Evolutionary conservation across 2,888 invertebrate genomes (phyloP), one percentile per base, ranked within the genome.

Genomic region (Adela reaumurella): DNA sequence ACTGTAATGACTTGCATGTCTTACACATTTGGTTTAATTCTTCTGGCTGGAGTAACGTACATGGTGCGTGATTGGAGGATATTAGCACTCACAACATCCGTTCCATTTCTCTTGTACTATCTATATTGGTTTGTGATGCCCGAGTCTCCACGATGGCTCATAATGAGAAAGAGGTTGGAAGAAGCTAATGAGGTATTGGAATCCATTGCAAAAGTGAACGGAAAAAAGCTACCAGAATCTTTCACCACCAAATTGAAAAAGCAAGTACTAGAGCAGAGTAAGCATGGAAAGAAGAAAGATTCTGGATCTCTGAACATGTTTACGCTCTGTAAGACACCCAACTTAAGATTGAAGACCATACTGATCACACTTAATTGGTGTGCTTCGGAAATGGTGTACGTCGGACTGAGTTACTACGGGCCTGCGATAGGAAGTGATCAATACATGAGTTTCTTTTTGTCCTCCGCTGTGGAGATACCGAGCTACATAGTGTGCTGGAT

Each of bases 1-100:
- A 94, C 94, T 0, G 91, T 95, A 5, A 87, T 95, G 87, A 94
- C 94, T 0, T 94, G 94, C 59, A 84, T 93, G 49, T 94, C 94
- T 67, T 95, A 94, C 66, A 94, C 94, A 1, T 79, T 91, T 55
- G 94, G 94, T 2, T 81, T 95, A 54, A 88, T 94, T 68, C 74
- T 94, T 62, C 71, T 95, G 46, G 88, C 94, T 0, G 85, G 86
- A 17, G 85, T 95, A n/a, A 91, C 94, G 3, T 94, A 92, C 64
- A 70, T 92, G 49, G 82, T 95, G 43, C 80, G 90, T 49, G 87
- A 94, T 65, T 96, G 95, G 95, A 84, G 90, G 52, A 80, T 83
- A 24, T 74, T 96, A 1, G 88, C 92, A 0, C 69, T 92, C 53
- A 87, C 86, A 14, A 94, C 94, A 14, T 93, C 94, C 1, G 73